Evolutionary conservation across 23 tunicate genomes (phyloP), one percentile per base, ranked within the genome.

Genomic region (Pegea sp.): DNA sequence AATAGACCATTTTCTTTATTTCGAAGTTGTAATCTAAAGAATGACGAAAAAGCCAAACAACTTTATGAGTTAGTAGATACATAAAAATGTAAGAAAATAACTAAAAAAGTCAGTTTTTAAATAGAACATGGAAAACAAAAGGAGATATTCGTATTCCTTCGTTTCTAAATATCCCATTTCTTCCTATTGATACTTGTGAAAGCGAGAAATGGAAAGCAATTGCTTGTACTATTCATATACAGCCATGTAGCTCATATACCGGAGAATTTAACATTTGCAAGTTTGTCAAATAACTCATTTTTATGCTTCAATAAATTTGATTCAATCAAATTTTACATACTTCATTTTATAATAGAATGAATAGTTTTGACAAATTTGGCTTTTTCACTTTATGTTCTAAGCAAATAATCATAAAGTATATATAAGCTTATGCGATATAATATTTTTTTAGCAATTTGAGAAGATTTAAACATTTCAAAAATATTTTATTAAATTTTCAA

Each of bases 191-290:
- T 2, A 54, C 62, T 29, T 81, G 93, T 49, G 70, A 81, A 60
- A 66, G 80, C 3, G 93, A 71, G 24, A 71, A 66, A 34, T 81
- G 93, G 93, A 81, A 81, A 56, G 78, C 78, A 22, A 75, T 81
- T 22, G 93, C 80, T 8, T 81, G 93, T 33, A 53, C 75, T n/a
- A 34, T 81, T 22, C 63, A 81, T 30, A 55, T 72, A 3, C 71
- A 81, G 59, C 93, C 93, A 0, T 81, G 93, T 56, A 57, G 75
- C 28, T 58, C 58, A 5, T 48, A 44, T 26, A 49, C 51, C 22
- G 80, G 93, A 23, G 72, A 66, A 31, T 23, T 56, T 23, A 71
- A 58, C 20, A 81, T 81, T 27, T 81, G 93, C 80, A 59, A 58
- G 92, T 78, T 48, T 16, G 56, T 8, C 16, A 38, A n/a, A n/a